Evolutionary conservation across 2,888 invertebrate genomes (phyloP).

Genomic region (Agonum fuliginosum): DNA sequence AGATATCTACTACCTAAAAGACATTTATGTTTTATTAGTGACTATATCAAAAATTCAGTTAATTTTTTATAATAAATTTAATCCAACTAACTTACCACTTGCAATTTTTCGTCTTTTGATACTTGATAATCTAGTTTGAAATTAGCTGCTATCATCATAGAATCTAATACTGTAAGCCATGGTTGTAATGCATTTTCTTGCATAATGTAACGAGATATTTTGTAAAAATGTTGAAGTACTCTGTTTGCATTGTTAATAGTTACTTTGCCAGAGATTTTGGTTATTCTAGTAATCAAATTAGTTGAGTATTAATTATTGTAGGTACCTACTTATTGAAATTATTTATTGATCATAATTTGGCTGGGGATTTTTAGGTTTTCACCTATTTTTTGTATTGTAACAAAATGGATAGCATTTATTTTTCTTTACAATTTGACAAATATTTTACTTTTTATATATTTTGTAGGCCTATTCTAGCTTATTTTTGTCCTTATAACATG

Average conservation of each 20-base stretch:
- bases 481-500: too few species aligned
- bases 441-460: too few species aligned
- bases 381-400: too few species aligned
- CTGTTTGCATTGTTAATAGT: conserved; percentile 83
- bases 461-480: too few species aligned
- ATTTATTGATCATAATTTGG: too few species aligned
- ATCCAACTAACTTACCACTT: conserved; percentile 79
- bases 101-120: conserved; percentile 76
- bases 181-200: conserved; percentile 88
- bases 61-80: too few species aligned
- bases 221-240: conserved; percentile 83
- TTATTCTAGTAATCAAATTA: conserved; percentile 72
- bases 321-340: too few species aligned
- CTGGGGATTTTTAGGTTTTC: too few species aligned
- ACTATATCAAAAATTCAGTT: too few species aligned
- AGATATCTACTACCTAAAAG: conserved; percentile 89
- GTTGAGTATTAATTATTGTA: background rate
- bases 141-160: conserved; percentile 90
- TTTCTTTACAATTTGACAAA: too few species aligned
- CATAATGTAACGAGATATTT: conserved; percentile 93
- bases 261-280: conserved; percentile 80
- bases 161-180: conserved; percentile 86
- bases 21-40: too few species aligned
- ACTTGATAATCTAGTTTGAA: conserved; percentile 84
- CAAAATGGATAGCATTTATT: too few species aligned